These are phyloP conservation scores for Marcusenius ussheri DNA, from an alignment of 2,113 vertebrate species.

Conservation along the genomic window DNA sequence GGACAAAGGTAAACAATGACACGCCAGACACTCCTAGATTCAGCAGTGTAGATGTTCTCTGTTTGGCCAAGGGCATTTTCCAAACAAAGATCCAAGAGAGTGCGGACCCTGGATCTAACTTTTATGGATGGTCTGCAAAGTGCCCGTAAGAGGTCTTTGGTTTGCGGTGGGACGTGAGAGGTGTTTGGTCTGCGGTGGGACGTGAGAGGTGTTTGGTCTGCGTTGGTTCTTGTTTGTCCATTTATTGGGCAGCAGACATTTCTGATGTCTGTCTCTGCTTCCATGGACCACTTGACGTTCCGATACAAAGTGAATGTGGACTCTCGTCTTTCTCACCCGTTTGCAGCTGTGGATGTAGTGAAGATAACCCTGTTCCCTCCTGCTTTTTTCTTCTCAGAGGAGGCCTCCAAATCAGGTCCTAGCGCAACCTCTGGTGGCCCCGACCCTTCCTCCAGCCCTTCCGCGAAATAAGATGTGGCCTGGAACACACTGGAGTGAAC, in stretches of 20 bases:
- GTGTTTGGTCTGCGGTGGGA: neutral
- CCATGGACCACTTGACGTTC: neutral
- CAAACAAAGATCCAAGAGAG: neutral
- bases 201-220: neutral
- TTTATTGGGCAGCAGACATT: neutral
- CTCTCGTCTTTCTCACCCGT: neutral
- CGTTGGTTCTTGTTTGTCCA: neutral
- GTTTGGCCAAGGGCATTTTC: neutral
- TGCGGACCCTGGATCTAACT: neutral
- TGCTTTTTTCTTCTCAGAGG: conserved; percentile 48
- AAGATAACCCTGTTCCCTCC: neutral
- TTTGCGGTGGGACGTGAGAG: neutral
- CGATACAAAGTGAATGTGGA: neutral
- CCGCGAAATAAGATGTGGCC: conserved; percentile 52
- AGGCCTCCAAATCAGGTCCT: conserved; percentile 55
- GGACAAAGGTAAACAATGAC: conserved; percentile 69
- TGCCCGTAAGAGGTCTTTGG: neutral
- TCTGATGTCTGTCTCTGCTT: neutral
- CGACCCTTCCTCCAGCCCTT: conserved; percentile 47
- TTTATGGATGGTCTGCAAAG: no score
- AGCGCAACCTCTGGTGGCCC: conserved; percentile 32
- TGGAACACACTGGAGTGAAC: neutral
- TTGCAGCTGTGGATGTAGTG: neutral
- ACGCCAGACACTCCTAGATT: neutral
- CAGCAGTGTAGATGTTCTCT: neutral